phyloP scores from a whole-genome alignment of 2,797 vertebrate genomes.

The Acanthopagrus latus region DNA sequence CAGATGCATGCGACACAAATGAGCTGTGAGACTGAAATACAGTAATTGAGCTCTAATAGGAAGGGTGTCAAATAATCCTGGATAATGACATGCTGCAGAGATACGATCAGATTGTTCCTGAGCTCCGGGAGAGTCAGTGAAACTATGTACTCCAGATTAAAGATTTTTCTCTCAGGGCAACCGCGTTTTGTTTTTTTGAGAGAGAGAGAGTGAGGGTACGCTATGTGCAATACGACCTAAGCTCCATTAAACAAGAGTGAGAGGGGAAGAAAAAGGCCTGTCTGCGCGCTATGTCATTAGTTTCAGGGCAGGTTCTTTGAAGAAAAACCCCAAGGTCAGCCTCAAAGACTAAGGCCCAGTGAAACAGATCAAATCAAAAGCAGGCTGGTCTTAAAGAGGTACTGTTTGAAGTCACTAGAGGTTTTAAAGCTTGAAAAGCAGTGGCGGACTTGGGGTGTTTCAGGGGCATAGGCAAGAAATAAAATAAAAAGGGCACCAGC shows the following conservation, averaged over 20 bases:
- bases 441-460: no score
- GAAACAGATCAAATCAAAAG: slow-evolving; percentile 42
- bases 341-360: slow-evolving; percentile 22
- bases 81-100: slow-evolving; percentile 32
- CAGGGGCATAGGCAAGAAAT: no score
- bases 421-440: slow-evolving; percentile 12
- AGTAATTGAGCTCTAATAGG: slow-evolving; percentile 26
- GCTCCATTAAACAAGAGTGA: slow-evolving; percentile 33
- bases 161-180: slow-evolving; percentile 10
- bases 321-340: slow-evolving; percentile 53
- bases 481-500: no score
- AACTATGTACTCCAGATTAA: slow-evolving; percentile 24
- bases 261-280: slow-evolving; percentile 5
- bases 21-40: slow-evolving; percentile 37
- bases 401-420: slow-evolving; percentile 9
- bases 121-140: slow-evolving; percentile 8
- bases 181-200: background rate
- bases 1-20: slow-evolving; percentile 35
- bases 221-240: slow-evolving; percentile 31
- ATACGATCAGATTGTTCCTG: slow-evolving; percentile 5
- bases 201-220: background rate
- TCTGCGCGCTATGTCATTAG: slow-evolving; percentile 11
- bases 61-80: slow-evolving; percentile 30
- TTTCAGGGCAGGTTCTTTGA: slow-evolving; percentile 51
- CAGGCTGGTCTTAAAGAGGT: background rate